Conservation (phyloP, 92 coral and sea anemone species). For the Blastomussa wellsi region DNA sequence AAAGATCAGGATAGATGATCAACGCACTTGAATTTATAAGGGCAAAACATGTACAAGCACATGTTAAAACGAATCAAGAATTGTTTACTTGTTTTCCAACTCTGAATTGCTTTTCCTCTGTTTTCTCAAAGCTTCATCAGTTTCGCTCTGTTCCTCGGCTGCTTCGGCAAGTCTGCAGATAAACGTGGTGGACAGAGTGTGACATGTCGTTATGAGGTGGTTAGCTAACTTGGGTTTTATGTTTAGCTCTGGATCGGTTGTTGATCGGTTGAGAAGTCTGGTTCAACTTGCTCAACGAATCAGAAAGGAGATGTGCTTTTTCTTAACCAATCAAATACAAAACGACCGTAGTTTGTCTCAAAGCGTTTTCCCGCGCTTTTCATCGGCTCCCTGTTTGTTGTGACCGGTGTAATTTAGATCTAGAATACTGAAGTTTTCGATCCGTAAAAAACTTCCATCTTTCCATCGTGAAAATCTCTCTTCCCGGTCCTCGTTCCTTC, state of each 20-base stretch:
- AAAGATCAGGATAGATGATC: background rate
- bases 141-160: slow-evolving; percentile 57
- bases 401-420: too few relatives aligned
- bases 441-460: too few relatives aligned
- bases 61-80: background rate
- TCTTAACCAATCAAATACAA: background rate
- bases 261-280: background rate
- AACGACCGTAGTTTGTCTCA: background rate
- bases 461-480: too few relatives aligned
- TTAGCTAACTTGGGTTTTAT: background rate
- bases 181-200: background rate
- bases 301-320: background rate
- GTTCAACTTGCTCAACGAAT: background rate
- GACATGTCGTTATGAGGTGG: background rate
- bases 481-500: too few relatives aligned
- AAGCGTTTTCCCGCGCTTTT: background rate
- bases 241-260: background rate
- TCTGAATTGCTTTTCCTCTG: slow-evolving; percentile 70
- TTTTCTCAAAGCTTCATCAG: slow-evolving; percentile 59
- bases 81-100: slow-evolving; percentile 67
- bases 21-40: background rate
- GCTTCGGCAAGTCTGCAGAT: slow-evolving; percentile 65
- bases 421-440: too few relatives aligned
- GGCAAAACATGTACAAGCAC: background rate
- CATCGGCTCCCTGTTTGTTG: background rate